These are phyloP conservation scores for Alviniconcha marisindica DNA, from an alignment of 1,140 invertebrate genomes.

Conservation along the genomic window DNA sequence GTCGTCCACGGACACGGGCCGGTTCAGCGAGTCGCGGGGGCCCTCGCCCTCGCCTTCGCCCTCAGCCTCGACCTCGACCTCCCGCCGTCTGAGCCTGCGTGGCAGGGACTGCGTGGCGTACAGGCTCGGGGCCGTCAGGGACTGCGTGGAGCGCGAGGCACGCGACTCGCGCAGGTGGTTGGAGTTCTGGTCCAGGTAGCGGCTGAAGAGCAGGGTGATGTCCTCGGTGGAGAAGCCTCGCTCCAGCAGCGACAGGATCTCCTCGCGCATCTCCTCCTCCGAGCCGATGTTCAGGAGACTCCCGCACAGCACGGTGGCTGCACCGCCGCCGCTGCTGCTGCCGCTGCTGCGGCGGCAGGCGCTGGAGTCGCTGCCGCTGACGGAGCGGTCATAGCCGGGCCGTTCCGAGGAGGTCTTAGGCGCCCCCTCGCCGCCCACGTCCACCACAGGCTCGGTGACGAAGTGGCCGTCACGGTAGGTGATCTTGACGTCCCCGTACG, in stretches of 20 bases:
- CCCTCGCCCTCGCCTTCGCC: not conserved
- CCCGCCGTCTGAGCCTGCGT: no score
- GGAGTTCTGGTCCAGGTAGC: constrained; percentile 28
- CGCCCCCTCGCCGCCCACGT: not conserved
- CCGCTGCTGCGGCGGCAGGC: no score
- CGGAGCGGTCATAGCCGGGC: not conserved
- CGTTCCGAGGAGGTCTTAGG: not conserved
- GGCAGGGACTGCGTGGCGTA: constrained; percentile 20
- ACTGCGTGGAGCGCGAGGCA: constrained; percentile 21
- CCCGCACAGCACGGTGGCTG: constrained; percentile 17
- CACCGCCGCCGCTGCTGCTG: not conserved
- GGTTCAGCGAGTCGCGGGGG: not conserved
- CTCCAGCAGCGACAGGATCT: constrained; percentile 48
- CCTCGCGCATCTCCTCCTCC: constrained; percentile 43
- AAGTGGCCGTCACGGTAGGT: constrained; percentile 62
- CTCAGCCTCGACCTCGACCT: not conserved
- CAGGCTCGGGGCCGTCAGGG: constrained; percentile 15
- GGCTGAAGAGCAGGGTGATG: constrained; percentile 37
- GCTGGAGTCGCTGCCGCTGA: not conserved
- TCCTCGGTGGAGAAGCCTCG: constrained; percentile 39
- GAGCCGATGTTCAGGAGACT: constrained; percentile 32
- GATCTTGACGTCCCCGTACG: constrained; percentile 56
- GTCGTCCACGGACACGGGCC: constrained; percentile 49
- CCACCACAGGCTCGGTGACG: constrained; percentile 46
- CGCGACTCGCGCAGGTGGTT: not conserved